These are phyloP conservation scores for Xiphorhynchus erythropygius DNA, from an alignment of 2,797 vertebrate genomes.

Conservation along the genomic window DNA sequence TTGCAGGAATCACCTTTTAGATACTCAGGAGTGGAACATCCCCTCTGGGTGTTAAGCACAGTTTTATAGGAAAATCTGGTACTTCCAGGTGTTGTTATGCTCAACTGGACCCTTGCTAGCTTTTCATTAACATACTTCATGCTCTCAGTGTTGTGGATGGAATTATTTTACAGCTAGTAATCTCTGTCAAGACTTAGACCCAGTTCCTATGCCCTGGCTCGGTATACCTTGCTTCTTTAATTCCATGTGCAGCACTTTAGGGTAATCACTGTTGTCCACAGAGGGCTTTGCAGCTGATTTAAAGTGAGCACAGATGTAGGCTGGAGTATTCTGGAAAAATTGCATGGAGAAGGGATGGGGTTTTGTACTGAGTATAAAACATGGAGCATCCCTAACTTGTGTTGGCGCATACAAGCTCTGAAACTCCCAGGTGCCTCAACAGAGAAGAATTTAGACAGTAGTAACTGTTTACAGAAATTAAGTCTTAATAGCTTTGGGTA, in stretches of 20 bases:
- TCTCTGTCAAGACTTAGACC: neutral
- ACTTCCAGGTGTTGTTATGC: neutral
- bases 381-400: neutral
- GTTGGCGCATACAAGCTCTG: neutral
- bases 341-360: neutral
- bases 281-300: neutral
- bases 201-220: neutral
- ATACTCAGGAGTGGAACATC: neutral
- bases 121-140: neutral
- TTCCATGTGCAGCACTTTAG: neutral
- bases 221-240: neutral
- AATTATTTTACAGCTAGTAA: neutral
- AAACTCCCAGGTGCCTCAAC: neutral
- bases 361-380: neutral
- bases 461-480: neutral
- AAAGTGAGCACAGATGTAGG: neutral
- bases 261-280: neutral
- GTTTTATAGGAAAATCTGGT: neutral
- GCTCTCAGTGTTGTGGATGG: neutral
- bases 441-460: neutral
- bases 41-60: neutral
- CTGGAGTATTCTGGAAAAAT: neutral
- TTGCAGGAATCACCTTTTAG: neutral
- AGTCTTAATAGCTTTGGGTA: neutral
- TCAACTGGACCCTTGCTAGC: neutral